Evolutionary conservation across 2,888 invertebrate genomes (phyloP).

Genomic region (Pyrrhia umbra): DNA sequence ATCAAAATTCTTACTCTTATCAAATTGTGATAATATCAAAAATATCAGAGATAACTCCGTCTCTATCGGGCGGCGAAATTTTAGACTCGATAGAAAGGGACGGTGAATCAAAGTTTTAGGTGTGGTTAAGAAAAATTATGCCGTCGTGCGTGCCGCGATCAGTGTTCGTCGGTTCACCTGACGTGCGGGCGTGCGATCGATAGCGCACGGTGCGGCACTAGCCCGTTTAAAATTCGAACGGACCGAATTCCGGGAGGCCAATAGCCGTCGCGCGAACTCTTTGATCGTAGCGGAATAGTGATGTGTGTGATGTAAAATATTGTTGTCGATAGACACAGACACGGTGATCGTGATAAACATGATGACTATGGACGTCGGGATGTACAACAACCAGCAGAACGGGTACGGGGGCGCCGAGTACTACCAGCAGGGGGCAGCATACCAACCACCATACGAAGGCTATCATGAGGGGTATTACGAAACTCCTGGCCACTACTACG

Average conservation of each 20-base stretch:
- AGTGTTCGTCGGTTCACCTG: conserved; percentile 84
- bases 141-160: conserved; percentile 72
- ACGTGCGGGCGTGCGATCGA: conserved; percentile 83
- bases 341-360: conserved; percentile 87
- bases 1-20: conserved; percentile 79
- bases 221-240: conserved; percentile 74
- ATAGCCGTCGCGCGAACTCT: conserved; percentile 64
- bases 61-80: conserved; percentile 67
- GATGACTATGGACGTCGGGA: conserved; percentile 96
- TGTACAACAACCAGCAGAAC: conserved; percentile 93
- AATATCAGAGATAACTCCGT: conserved; percentile 73
- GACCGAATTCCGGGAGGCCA: conserved; percentile 73
- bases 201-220: conserved; percentile 72
- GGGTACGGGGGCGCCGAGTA: conserved; percentile 87
- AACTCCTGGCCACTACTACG: conserved; percentile 88
- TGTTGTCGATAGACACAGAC: conserved; percentile 80
- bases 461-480: conserved; percentile 87
- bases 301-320: conserved; percentile 84
- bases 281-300: conserved; percentile 72
- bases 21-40: conserved; percentile 72
- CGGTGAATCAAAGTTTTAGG: conserved; percentile 76
- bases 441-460: conserved; percentile 84
- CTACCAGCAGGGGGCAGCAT: conserved; percentile 87
- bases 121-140: conserved; percentile 82
- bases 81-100: conserved; percentile 74